Evolutionary conservation across 2,888 invertebrate genomes (phyloP).

Genomic region (Arge pagana): DNA sequence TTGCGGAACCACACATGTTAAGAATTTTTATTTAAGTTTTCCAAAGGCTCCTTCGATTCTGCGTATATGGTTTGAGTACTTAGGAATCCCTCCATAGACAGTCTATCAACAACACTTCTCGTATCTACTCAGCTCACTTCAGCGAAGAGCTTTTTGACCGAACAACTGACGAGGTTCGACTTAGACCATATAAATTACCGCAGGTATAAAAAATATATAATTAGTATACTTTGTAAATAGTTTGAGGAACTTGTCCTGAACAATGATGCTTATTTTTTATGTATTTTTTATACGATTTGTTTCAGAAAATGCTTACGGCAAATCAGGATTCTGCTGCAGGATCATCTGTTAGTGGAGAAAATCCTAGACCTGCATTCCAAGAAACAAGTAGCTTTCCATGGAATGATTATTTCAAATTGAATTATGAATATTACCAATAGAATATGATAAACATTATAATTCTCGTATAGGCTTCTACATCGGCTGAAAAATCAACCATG

Average conservation of each 20-base stretch:
- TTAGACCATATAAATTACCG: neutral
- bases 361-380: neutral
- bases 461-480: neutral
- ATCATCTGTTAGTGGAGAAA: neutral
- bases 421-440: neutral
- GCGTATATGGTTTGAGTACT: neutral
- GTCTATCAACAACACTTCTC: neutral
- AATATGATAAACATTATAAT: neutral
- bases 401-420: neutral
- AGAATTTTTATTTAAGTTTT: neutral
- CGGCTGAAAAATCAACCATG: constrained; percentile 1
- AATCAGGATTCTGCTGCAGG: neutral
- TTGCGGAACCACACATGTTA: neutral
- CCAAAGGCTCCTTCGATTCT: neutral
- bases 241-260: constrained; percentile 12
- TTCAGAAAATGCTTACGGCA: neutral
- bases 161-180: constrained; percentile 8
- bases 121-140: neutral
- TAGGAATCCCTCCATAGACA: neutral
- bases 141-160: constrained; percentile 3
- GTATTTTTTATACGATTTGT: constrained; percentile 13
- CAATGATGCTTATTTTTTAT: neutral
- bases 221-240: constrained; percentile 19
- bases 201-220: constrained; percentile 20
- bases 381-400: neutral